These are phyloP conservation scores for Leucophenga montana DNA, from an alignment of 2,888 invertebrate genomes.

Conservation along the genomic window DNA sequence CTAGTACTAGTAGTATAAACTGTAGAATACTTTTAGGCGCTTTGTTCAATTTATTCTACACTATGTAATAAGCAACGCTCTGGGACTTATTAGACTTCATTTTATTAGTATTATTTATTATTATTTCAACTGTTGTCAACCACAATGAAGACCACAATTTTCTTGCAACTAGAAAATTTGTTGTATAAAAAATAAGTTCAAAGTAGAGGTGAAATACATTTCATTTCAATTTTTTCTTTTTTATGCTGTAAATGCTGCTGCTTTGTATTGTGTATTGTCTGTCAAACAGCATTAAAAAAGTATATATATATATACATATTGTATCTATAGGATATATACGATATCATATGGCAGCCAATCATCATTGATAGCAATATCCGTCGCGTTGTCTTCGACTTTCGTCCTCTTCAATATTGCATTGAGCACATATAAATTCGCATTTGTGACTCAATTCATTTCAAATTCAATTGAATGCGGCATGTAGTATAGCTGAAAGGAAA, in stretches of 20 bases:
- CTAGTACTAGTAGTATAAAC: slow-evolving; percentile 43
- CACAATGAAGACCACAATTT: no score
- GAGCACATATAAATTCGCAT: slow-evolving; percentile 2
- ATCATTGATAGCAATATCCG: slow-evolving; percentile 1
- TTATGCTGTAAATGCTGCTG: background rate
- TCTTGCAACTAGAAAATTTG: no score
- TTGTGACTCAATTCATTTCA: slow-evolving; percentile 40
- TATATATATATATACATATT: slow-evolving; percentile 3
- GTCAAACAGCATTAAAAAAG: slow-evolving; percentile 10
- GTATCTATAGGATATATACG: no score
- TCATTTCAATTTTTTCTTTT: background rate
- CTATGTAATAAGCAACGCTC: background rate
- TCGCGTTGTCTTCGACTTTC: background rate
- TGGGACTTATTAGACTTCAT: slow-evolving; percentile 32
- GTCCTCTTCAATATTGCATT: background rate
- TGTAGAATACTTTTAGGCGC: slow-evolving; percentile 54
- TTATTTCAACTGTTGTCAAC: background rate
- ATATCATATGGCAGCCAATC: slow-evolving; percentile 8
- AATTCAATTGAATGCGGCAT: slow-evolving; percentile 47
- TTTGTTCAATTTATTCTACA: slow-evolving; percentile 24
- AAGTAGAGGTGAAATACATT: no score
- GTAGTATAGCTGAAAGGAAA: no score
- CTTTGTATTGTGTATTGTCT: background rate
- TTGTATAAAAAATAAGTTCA: no score
- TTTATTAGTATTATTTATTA: slow-evolving; percentile 35